These are phyloP conservation scores for Rhopalosiphum padi DNA, from an alignment of 1,140 invertebrate genomes.

Conservation along the genomic window DNA sequence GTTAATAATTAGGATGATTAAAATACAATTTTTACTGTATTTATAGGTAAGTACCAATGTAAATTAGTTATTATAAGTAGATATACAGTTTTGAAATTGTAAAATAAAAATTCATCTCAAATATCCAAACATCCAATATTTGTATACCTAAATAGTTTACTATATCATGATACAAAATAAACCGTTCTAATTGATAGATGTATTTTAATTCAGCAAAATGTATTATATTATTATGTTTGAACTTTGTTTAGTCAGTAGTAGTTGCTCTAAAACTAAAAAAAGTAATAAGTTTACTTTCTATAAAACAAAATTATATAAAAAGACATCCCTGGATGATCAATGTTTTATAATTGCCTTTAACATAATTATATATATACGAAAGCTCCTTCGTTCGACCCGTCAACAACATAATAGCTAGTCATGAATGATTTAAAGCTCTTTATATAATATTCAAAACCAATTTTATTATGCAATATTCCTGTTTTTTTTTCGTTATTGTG, in stretches of 20 bases:
- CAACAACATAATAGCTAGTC: neutral
- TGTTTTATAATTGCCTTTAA: constrained; percentile 9
- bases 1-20: neutral
- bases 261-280: neutral
- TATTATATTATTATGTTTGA: neutral
- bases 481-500: neutral
- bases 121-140: too few species aligned
- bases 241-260: neutral
- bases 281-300: neutral
- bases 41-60: neutral
- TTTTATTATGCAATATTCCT: neutral
- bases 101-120: neutral
- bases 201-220: neutral
- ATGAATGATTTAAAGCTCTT: neutral
- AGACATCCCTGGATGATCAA: neutral
- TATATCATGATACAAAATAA: neutral
- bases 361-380: neutral
- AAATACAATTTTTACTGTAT: neutral
- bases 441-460: neutral
- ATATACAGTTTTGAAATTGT: neutral
- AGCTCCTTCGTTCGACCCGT: neutral
- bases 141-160: neutral
- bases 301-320: neutral
- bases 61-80: neutral
- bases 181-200: neutral